Conservation (phyloP, 2,113 vertebrate genomes). For the Mystacornis crossleyi region DNA sequence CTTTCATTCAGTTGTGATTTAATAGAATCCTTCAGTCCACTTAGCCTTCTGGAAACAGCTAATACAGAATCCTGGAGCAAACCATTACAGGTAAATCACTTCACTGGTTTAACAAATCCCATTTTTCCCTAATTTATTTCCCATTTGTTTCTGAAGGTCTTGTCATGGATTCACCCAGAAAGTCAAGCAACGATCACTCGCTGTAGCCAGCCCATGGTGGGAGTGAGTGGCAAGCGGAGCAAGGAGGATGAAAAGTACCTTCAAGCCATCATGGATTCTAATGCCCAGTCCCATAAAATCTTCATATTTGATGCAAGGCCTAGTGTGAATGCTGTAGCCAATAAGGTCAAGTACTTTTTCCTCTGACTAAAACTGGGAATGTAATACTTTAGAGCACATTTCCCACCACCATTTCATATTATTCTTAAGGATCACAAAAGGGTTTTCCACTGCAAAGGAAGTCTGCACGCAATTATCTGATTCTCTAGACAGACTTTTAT, state of each 20-base stretch:
- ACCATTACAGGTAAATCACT: background rate
- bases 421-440: background rate
- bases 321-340: constrained; percentile 93
- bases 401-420: background rate
- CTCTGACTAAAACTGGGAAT: background rate
- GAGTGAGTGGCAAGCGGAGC: constrained; percentile 91
- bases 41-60: background rate
- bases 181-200: constrained; percentile 94
- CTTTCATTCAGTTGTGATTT: background rate
- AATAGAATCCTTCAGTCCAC: background rate
- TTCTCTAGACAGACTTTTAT: background rate
- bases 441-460: background rate
- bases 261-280: constrained; percentile 96
- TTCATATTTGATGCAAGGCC: constrained; percentile 97
- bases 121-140: background rate
- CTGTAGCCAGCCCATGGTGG: constrained; percentile 95
- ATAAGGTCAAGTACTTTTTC: constrained; percentile 81
- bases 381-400: background rate
- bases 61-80: background rate
- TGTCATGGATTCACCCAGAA: constrained; percentile 98
- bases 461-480: background rate
- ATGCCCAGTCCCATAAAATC: constrained; percentile 97
- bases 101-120: background rate
- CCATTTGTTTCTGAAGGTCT: constrained; percentile 75
- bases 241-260: constrained; percentile 97